These are phyloP conservation scores for Melanargia galathea DNA, from an alignment of 2,888 invertebrate species.

Conservation along the genomic window DNA sequence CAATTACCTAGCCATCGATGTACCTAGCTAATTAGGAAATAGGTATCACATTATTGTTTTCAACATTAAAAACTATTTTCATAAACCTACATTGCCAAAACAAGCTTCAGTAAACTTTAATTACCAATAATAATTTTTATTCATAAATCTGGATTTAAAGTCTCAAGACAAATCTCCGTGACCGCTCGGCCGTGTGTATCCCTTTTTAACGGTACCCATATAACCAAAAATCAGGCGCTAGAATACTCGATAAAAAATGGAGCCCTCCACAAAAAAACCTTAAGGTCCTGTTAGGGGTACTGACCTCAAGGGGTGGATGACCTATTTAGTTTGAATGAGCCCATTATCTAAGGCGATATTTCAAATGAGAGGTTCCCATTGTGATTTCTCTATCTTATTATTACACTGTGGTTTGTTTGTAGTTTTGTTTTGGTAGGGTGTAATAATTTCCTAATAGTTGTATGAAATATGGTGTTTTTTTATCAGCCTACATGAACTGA, in stretches of 20 bases:
- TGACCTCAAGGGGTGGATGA: slow-evolving; percentile 78
- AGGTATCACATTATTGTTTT: not conserved
- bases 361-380: slow-evolving; percentile 28
- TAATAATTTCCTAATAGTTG: not conserved
- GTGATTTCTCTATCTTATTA: slow-evolving; percentile 26
- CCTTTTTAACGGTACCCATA: slow-evolving; percentile 71
- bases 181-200: slow-evolving; percentile 47
- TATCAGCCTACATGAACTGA: not conserved
- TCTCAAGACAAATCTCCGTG: slow-evolving; percentile 52
- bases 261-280: slow-evolving; percentile 68
- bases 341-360: slow-evolving; percentile 55
- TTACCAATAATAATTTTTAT: no score
- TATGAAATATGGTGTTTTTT: slow-evolving; percentile 11
- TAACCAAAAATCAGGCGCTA: slow-evolving; percentile 71
- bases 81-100: not conserved
- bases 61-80: not conserved
- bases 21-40: not conserved
- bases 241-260: slow-evolving; percentile 76
- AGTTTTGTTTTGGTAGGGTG: slow-evolving; percentile 4
- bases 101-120: no score
- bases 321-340: slow-evolving; percentile 76
- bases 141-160: not conserved
- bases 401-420: slow-evolving; percentile 1
- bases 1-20: no score
- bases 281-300: slow-evolving; percentile 77